phyloP scores from a whole-genome alignment of 2,797 vertebrate genomes.

The Chaenodraco wilsoni region DNA sequence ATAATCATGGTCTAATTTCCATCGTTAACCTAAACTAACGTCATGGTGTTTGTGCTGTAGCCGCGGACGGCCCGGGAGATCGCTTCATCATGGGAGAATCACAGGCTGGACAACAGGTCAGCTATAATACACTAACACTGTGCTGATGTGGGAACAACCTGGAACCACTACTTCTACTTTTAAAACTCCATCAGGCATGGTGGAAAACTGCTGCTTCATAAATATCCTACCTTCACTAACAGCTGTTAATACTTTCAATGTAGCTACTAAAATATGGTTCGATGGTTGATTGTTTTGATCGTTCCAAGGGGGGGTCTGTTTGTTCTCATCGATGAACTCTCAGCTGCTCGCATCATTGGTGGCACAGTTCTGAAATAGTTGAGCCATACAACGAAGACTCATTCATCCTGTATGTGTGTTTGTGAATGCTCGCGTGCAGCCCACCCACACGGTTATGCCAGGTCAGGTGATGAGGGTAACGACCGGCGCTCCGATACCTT shows the following conservation, averaged over 20 bases:
- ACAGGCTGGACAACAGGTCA: conserved; percentile 97
- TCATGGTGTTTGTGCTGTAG: conserved; percentile 75
- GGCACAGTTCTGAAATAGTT: neutral
- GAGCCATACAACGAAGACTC: neutral
- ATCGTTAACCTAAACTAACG: conserved; percentile 34
- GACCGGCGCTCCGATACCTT: conserved; percentile 97
- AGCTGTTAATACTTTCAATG: neutral
- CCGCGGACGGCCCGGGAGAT: conserved; percentile 98
- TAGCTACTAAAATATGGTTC: neutral
- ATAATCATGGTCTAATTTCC: conserved; percentile 7
- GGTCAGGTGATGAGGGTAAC: conserved; percentile 99
- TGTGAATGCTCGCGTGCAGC: conserved; percentile 79
- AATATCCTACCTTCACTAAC: neutral
- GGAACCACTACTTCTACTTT: neutral
- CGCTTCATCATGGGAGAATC: conserved; percentile 99
- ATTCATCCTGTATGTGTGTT: neutral
- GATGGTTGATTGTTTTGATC: neutral
- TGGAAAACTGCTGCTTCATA: neutral
- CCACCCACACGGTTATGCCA: conserved; percentile 98
- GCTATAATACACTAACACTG: conserved; percentile 49
- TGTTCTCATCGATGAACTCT: neutral
- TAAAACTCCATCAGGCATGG: neutral
- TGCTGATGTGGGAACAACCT: neutral
- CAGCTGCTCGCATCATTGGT: conserved; percentile 1
- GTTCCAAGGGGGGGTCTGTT: neutral